phyloP scores from a whole-genome alignment of 2,888 invertebrate genomes.

The Eudemis profundana region DNA sequence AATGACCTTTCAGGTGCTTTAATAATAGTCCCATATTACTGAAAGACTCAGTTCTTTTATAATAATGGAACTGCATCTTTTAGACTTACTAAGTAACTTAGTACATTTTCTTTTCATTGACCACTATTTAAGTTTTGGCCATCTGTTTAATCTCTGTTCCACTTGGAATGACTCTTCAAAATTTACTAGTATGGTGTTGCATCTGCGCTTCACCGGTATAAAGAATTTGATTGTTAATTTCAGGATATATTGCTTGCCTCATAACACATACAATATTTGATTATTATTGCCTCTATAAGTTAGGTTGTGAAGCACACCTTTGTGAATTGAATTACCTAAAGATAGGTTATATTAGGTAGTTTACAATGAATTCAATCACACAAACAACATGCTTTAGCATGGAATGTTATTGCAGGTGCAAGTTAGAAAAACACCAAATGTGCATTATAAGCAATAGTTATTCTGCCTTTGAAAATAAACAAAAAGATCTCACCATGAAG shows the following conservation, averaged over 20 bases:
- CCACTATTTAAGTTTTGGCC: background rate
- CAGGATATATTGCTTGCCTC: no score
- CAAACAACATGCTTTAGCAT: background rate
- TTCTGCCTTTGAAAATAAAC: background rate
- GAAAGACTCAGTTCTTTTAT: background rate
- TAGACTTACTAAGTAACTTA: background rate
- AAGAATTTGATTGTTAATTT: no score
- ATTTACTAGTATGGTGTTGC: background rate
- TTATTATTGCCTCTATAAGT: no score
- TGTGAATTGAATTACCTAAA: background rate
- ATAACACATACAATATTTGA: no score
- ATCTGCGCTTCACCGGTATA: no score
- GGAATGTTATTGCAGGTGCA: background rate
- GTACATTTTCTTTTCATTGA: background rate
- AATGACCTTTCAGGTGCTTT: conserved; percentile 33
- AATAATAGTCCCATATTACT: conserved; percentile 16
- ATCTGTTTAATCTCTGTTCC: background rate
- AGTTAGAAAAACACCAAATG: background rate
- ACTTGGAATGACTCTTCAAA: background rate
- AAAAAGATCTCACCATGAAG: background rate
- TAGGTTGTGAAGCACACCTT: background rate
- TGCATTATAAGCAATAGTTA: background rate
- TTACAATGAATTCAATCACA: background rate
- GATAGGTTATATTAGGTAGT: background rate
- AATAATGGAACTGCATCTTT: background rate